These are phyloP conservation scores for Drosophila ercepeae DNA, from an alignment of 1,140 invertebrate genomes.

Conservation along the genomic window DNA sequence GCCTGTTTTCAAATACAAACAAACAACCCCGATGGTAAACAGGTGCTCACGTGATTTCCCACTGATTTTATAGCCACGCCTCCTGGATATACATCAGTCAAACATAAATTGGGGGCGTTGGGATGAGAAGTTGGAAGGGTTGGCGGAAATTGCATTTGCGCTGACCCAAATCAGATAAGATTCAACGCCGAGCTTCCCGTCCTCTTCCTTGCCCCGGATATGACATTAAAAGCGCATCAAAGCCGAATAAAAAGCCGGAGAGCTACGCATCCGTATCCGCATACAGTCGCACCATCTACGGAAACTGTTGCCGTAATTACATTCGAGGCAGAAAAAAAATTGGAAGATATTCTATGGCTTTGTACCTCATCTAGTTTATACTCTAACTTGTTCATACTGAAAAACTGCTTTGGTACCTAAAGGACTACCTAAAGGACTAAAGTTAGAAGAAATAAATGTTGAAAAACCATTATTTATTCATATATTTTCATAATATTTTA, in stretches of 20 bases:
- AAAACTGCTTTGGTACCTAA: too few species aligned
- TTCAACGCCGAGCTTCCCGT: slow-evolving; percentile 17
- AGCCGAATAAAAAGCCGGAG: slow-evolving; percentile 1
- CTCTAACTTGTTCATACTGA: neutral
- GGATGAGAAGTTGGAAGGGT: slow-evolving; percentile 42
- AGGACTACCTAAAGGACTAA: too few species aligned
- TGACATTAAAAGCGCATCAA: slow-evolving; percentile 79
- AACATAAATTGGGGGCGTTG: slow-evolving; percentile 61
- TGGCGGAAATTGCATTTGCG: slow-evolving; percentile 81
- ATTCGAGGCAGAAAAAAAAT: slow-evolving; percentile 31
- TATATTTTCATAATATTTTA: neutral
- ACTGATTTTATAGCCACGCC: slow-evolving; percentile 12
- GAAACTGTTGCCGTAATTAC: slow-evolving; percentile 77
- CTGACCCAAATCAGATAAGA: slow-evolving; percentile 72
- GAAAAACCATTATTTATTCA: neutral
- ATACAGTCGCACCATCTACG: slow-evolving; percentile 28
- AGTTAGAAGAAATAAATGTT: slow-evolving; percentile 6
- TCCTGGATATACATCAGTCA: slow-evolving; percentile 46
- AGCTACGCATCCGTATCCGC: slow-evolving; percentile 11
- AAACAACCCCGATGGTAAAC: slow-evolving; percentile 38
- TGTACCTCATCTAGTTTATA: neutral
- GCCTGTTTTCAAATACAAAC: too few species aligned
- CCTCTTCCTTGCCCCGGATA: slow-evolving; percentile 52
- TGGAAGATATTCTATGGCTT: slow-evolving; percentile 3
- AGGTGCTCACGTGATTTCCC: slow-evolving; percentile 41